Conservation (phyloP, 2,797 vertebrate genomes). For the Pseudotriccus pelzelni region DNA sequence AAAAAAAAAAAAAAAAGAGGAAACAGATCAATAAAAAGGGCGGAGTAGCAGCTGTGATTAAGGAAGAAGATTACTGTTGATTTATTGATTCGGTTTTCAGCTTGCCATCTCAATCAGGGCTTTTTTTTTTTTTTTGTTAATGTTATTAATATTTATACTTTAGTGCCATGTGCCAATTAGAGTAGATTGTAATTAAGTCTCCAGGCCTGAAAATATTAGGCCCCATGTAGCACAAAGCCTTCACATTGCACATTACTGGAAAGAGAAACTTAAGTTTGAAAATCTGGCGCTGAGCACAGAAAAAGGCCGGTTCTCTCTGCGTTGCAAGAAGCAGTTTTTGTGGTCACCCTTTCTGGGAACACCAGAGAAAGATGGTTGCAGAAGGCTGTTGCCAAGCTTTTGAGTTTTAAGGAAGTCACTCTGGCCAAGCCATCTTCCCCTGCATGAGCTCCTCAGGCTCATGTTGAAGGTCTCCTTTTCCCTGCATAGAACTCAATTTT, state of each 20-base stretch:
- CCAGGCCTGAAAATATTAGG: background rate
- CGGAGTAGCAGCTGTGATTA: constrained; percentile 33
- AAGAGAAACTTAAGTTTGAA: constrained; percentile 7
- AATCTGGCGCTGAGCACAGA: background rate
- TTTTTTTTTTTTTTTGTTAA: background rate
- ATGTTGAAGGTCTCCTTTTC: background rate
- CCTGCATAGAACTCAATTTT: background rate
- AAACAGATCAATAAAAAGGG: constrained; percentile 29
- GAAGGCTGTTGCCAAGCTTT: background rate
- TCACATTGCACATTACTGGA: fast-evolving
- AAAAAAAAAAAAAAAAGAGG: background rate
- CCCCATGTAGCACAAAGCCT: background rate
- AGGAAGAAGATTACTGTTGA: constrained; percentile 39
- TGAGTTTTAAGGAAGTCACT: background rate
- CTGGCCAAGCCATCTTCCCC: background rate
- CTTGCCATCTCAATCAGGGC: constrained; percentile 31
- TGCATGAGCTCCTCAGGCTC: background rate
- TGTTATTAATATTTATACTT: constrained; percentile 46
- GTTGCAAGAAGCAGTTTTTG: background rate
- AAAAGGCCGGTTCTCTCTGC: background rate
- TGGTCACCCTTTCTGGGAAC: background rate
- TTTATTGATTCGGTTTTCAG: constrained; percentile 21
- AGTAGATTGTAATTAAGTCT: constrained; percentile 21
- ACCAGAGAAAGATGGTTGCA: background rate
- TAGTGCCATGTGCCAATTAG: background rate